Percentiles rank a stretch among this genome's conserved stretches.
Conservation (phyloP, 1,140 invertebrate species). For the Zaprionus capensis region DNA sequence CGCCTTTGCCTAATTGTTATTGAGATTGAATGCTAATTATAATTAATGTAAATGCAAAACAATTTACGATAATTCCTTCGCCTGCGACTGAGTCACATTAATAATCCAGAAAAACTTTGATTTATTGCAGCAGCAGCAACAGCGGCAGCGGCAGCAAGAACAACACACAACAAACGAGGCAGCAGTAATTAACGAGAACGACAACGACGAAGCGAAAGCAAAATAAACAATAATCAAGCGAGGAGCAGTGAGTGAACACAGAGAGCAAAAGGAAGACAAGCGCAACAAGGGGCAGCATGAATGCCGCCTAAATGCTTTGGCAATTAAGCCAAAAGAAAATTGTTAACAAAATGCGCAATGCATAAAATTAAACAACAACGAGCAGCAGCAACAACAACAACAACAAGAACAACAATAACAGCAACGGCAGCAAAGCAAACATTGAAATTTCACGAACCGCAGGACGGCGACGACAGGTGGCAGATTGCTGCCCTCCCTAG, state of each 20-base stretch:
- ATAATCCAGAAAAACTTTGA: slow-evolving; percentile 56
- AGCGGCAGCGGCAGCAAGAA: slow-evolving; percentile 33
- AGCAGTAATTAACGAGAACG: slow-evolving; percentile 58
- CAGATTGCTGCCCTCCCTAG: slow-evolving; percentile 17
- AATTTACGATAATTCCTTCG: slow-evolving; percentile 23
- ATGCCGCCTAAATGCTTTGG: slow-evolving; percentile 65
- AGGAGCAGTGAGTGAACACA: neutral
- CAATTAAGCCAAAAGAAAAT: slow-evolving; percentile 58
- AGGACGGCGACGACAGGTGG: slow-evolving; percentile 69
- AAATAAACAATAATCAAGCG: slow-evolving; percentile 50
- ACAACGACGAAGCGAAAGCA: slow-evolving; percentile 54
- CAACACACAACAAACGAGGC: slow-evolving; percentile 23
- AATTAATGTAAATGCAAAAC: slow-evolving; percentile 67
- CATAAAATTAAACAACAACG: slow-evolving; percentile 68
- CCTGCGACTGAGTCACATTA: slow-evolving; percentile 13
- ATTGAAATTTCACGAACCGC: slow-evolving; percentile 13
- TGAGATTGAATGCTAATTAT: slow-evolving; percentile 54
- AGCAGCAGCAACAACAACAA: slow-evolving; percentile 17
- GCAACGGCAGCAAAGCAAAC: slow-evolving; percentile 34
- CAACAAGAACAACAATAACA: slow-evolving; percentile 35
- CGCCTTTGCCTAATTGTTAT: slow-evolving; percentile 51
- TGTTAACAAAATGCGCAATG: slow-evolving; percentile 75
- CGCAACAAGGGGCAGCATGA: slow-evolving; percentile 29
- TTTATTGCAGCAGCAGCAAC: slow-evolving; percentile 68
- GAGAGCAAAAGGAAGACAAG: slow-evolving; percentile 20